These are phyloP conservation scores for Prolemur simus DNA, from an alignment of 2,113 vertebrate species.

Conservation along the genomic window DNA sequence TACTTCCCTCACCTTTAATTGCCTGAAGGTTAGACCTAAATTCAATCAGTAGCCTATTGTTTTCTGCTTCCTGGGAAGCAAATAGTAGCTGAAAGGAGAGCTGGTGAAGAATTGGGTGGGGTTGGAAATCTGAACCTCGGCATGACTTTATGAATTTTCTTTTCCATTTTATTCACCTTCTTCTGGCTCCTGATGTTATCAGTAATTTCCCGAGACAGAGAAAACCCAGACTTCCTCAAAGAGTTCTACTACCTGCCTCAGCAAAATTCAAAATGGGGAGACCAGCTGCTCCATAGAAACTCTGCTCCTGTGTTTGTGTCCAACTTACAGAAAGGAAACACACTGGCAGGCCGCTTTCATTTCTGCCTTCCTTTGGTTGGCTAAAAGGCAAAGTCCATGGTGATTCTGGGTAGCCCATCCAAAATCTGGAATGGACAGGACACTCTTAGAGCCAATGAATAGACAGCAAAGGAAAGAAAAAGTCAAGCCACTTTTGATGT, in stretches of 20 bases:
- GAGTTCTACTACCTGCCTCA: constrained; percentile 63
- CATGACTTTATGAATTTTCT: constrained; percentile 57
- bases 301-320: constrained; percentile 30
- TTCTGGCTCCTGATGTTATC: constrained; percentile 65
- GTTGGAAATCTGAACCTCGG: constrained; percentile 70
- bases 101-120: constrained; percentile 37
- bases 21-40: constrained; percentile 51
- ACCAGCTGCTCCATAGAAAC: constrained; percentile 48
- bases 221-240: constrained; percentile 64
- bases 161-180: constrained; percentile 59
- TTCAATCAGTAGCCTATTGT: constrained; percentile 67
- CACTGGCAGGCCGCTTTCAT: constrained; percentile 6
- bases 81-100: constrained; percentile 50
- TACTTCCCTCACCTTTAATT: constrained; percentile 55
- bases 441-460: background rate
- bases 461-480: constrained; percentile 33
- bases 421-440: constrained; percentile 37
- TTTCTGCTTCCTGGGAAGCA: constrained; percentile 69
- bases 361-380: background rate
- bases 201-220: constrained; percentile 62
- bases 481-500: constrained; percentile 19
- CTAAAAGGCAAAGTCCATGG: background rate
- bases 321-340: constrained; percentile 52
- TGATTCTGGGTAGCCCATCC: background rate
- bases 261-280: constrained; percentile 51